Evolutionary conservation across 2,797 vertebrate species (phyloP), one percentile per base, ranked within the genome.

Genomic region (Cygnus olor): DNA sequence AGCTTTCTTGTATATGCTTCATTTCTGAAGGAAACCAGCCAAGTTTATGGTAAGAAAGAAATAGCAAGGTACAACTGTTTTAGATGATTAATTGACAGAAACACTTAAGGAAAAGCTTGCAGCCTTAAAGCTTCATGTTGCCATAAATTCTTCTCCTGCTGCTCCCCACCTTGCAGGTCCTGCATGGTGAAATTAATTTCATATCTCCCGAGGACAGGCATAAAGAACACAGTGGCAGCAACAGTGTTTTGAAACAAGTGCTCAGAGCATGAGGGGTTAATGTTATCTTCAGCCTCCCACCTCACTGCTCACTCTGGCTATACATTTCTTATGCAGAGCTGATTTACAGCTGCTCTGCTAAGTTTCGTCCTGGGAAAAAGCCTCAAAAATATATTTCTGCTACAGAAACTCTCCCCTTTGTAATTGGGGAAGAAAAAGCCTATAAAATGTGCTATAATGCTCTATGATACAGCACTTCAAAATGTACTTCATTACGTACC

Each of bases 371-470:
- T 53, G 53, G 38, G 47, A 44, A 91, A 76, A 77, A 72, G 32
- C 27, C 73, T 94, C 80, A 78, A 71, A 94, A 85, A 85, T 34
- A 10, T 12, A 21, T 82, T 90, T 82, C 90, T 95, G 88, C 64
- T 76, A n/a, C 86, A 90, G 68, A 80, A 89, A 78, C 82, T 80
- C 92, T 80, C 21, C 70, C 66, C 56, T 88, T 88, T 80, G 58
- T 76, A 90, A 84, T 11, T 89, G 66, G 53, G 70, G 57, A 64
- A 42, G 80, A 60, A 93, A 89, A 96, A 17, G 36, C 27, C 60
- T 61, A 2, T 53, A 80, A 94, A 71, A 85, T 49, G 42, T 32
- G 11, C 32, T 71, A 27, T 2, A 45, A 68, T 60, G 34, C 4
- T 71, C 53, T 32, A 3, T 40, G 71, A 70, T 70, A 68, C 51